A percentile compares a stretch with the other conserved stretches of the same genome.
Conservation (phyloP, 30 jellyfish, hydroid and myxozoan genomes). For the Aurelia aurita complex sp. Pacific region DNA sequence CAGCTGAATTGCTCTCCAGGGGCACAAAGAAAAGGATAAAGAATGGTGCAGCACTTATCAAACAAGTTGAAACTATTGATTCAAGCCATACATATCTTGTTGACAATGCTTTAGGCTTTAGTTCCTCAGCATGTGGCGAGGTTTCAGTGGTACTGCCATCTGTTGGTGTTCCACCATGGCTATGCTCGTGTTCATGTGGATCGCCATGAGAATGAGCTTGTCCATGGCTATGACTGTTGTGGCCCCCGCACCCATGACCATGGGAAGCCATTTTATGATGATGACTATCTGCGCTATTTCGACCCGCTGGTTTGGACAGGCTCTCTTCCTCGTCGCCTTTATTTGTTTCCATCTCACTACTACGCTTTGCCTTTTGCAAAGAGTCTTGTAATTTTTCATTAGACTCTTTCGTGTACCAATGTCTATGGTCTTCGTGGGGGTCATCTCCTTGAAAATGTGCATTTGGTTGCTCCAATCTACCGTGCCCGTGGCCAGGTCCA, state of each 20-base stretch:
- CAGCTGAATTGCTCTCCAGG: conserved; percentile 77
- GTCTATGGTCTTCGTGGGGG: conserved; percentile 71
- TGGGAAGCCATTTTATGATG: conserved; percentile 39
- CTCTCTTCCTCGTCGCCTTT: background rate
- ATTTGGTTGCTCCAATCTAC: background rate
- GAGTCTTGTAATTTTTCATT: conserved; percentile 56
- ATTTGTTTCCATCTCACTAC: background rate
- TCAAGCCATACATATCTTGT: conserved; percentile 83
- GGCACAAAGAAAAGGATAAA: conserved; percentile 91
- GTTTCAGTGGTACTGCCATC: background rate
- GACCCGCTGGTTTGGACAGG: background rate
- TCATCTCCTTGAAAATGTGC: conserved; percentile 82
- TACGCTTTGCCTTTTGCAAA: conserved; percentile 14
- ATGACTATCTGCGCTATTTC: background rate
- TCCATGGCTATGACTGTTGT: conserved; percentile 46
- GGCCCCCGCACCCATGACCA: conserved; percentile 43
- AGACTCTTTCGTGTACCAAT: conserved; percentile 88
- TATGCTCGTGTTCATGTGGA: conserved; percentile 15
- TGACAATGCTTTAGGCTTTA: conserved; percentile 14
- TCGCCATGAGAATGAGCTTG: conserved; percentile 63
- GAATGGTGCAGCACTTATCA: conserved; percentile 98
- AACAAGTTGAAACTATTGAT: conserved; percentile 83
- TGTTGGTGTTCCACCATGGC: conserved; percentile 14
- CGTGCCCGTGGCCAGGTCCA: conserved; percentile 43
- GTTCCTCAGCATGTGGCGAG: background rate